Base-by-base conservation (phyloP, 2,797 vertebrate species). In the Limnodromus scolopaceus region DNA sequence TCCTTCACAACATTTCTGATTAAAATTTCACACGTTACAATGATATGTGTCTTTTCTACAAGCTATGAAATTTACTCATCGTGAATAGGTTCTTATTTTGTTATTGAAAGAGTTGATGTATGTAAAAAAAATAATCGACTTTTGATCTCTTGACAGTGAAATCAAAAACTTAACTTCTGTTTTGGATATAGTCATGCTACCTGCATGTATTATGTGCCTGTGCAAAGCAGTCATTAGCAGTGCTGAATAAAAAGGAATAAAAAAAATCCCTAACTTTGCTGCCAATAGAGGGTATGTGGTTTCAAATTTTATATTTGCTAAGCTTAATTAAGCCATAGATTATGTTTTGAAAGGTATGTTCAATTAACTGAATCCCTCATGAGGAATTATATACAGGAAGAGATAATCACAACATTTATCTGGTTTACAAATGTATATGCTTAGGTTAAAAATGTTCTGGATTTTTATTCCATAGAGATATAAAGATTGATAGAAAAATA, bases 311-410 rank as follows among this genome's bases (percentile, higher is more conserved):
- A 98, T 99, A 99, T 99, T 99, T 99, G 98, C 98, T 98, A 98
- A 99, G 98, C 99, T 99, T 99, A 99, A 99, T 99, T 99, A 99
- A 99, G 99, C 99, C 98, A 99, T 99, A 99, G 99, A 99, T 99
- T 99, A 99, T 99, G 98, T 99, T 99, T 99, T 99, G 99, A 99
- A 99, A 98, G 99, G 98, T 99, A 98, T 98, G 98, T 98, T 99
- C 98, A 99, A 98, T 99, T 98, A 99, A 99, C 99, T 99, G 99
- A 99, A 99, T 99, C 99, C 98, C 99, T 93, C 74, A 99, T 99
- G 99, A 99, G 97, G 77, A 98, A 98, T 98, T 98, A 99, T 99
- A 99, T 99, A 99, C 99, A 99, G 98, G 97, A 98, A 98, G 98
- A 98, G 98, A 98, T 98, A 99, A 99, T 99, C 99, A 99, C 99